Conservation (phyloP, 2,113 vertebrate species). For the Saguinus imperator region DNA sequence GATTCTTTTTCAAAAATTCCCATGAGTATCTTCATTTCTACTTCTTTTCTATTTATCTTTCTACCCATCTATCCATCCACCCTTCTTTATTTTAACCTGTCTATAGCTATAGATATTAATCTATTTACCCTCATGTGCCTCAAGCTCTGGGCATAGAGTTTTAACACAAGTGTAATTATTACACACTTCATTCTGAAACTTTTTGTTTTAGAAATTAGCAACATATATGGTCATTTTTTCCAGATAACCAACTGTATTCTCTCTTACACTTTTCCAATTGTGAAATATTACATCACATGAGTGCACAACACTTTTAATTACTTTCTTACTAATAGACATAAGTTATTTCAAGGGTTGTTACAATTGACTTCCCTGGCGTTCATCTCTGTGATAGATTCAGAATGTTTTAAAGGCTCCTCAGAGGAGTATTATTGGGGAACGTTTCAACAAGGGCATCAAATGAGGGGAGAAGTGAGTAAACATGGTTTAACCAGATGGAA, state of each 20-base stretch:
- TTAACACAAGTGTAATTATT: not conserved
- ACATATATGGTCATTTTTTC: not conserved
- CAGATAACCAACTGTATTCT: not conserved
- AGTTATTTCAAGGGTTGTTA: not conserved
- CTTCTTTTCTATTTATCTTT: not conserved
- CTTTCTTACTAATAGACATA: not conserved
- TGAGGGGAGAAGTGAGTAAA: conserved; percentile 10
- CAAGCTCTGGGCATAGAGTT: not conserved
- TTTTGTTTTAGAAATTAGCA: conserved; percentile 17
- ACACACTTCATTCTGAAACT: not conserved
- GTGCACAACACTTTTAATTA: not conserved
- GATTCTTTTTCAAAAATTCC: not conserved
- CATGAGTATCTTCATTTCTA: not conserved
- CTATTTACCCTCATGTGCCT: not conserved
- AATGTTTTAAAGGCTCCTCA: conserved; percentile 1
- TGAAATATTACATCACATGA: not conserved
- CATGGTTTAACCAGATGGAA: not conserved
- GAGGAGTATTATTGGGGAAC: not conserved
- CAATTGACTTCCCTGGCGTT: not conserved
- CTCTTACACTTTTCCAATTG: not conserved
- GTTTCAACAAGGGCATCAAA: not conserved
- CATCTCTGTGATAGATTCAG: not conserved
- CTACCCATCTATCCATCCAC: no score
- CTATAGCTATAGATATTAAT: not conserved
- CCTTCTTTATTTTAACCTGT: not conserved